Evolutionary conservation across 1,140 invertebrate genomes (phyloP).

Genomic region (Homarus americanus): DNA sequence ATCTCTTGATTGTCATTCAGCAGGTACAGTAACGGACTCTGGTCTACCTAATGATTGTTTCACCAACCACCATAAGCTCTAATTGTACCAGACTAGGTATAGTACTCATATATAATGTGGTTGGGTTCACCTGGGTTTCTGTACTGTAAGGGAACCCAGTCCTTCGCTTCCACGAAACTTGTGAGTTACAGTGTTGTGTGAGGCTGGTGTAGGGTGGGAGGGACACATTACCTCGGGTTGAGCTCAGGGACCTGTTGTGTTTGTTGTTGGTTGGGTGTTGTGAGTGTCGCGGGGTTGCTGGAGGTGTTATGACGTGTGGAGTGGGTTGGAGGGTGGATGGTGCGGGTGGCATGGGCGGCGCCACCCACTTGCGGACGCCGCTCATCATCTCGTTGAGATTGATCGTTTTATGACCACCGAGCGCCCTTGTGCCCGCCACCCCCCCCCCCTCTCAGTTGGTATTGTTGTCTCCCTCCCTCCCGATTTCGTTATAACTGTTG

Average conservation of each 20-base stretch:
- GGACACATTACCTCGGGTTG: not conserved
- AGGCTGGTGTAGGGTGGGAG: not conserved
- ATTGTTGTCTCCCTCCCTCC: not conserved
- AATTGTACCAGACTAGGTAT: too few relatives aligned
- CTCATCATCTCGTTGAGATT: constrained; percentile 44
- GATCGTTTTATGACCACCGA: constrained; percentile 27
- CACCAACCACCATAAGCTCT: too few relatives aligned
- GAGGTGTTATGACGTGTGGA: not conserved
- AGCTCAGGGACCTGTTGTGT: not conserved
- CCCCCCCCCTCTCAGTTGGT: not conserved
- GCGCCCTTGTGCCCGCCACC: not conserved
- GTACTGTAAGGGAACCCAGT: too few relatives aligned
- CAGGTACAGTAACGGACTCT: too few relatives aligned
- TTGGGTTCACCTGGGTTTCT: too few relatives aligned
- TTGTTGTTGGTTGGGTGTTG: not conserved
- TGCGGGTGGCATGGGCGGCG: not conserved
- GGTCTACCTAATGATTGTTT: too few relatives aligned
- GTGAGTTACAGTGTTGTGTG: not conserved
- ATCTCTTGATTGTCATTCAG: too few relatives aligned
- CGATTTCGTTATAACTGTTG: not conserved
- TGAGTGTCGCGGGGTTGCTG: not conserved
- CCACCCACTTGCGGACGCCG: constrained; percentile 16
- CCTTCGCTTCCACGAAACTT: too few relatives aligned
- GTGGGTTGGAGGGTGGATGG: not conserved
- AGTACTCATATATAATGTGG: too few relatives aligned